Conservation (phyloP, 2,113 vertebrate genomes). For the Gallinago paraguaiae region DNA sequence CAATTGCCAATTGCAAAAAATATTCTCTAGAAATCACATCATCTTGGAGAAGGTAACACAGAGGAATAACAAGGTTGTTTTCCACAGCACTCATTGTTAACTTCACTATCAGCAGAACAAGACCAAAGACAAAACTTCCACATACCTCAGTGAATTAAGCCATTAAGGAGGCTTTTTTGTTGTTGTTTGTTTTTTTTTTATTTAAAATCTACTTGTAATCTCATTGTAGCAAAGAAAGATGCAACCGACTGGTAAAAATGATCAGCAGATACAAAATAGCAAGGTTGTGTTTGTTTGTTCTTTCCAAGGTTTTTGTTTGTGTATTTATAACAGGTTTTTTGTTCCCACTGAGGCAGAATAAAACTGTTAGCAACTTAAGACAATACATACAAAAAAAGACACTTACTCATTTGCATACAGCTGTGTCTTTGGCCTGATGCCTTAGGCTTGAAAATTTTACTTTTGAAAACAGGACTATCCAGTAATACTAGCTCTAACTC, state of each 20-base stretch:
- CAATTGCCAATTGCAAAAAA: background rate
- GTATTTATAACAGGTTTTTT: background rate
- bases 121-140: background rate
- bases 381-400: background rate
- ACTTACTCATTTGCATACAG: background rate
- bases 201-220: background rate
- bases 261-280: background rate
- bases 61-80: background rate
- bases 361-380: background rate
- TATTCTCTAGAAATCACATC: background rate
- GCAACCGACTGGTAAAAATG: background rate
- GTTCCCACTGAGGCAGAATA: background rate
- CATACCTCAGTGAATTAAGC: background rate
- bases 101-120: background rate
- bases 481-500: background rate
- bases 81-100: background rate
- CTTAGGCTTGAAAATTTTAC: background rate
- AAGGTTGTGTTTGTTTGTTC: background rate
- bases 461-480: background rate
- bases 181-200: no score
- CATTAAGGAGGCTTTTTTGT: background rate
- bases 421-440: background rate
- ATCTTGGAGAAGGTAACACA: background rate
- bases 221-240: background rate
- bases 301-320: background rate